phyloP scores from a whole-genome alignment of 2,113 vertebrate species.

The Chloroceryle aenea region DNA sequence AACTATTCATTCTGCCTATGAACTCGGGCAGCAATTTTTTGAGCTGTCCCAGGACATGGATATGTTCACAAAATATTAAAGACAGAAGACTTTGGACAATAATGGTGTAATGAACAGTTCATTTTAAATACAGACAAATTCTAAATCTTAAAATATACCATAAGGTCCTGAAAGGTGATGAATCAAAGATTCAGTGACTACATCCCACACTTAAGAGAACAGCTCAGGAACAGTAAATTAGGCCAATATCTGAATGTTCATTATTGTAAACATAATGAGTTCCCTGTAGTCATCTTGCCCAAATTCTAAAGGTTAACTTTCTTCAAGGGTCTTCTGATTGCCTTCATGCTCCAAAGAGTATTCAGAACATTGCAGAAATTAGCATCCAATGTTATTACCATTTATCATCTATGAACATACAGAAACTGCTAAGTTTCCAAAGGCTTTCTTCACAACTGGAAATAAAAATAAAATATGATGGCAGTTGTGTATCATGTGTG shows the following conservation, averaged over 20 bases:
- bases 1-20: neutral
- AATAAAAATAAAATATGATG: neutral
- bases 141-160: neutral
- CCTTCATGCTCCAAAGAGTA: neutral
- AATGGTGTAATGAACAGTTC: neutral
- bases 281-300: neutral
- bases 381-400: neutral
- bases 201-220: neutral
- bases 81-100: neutral
- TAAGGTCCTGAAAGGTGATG: neutral
- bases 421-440: neutral
- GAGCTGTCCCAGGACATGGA: neutral
- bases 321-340: neutral
- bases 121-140: neutral
- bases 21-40: neutral
- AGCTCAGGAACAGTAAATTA: neutral
- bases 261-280: neutral
- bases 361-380: neutral
- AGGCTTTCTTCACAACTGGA: neutral
- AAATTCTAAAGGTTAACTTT: neutral
- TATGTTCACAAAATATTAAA: neutral
- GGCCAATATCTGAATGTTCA: neutral
- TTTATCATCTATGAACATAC: neutral
- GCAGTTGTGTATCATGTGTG: neutral
- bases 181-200: neutral